These are phyloP conservation scores for Pristionchus maxplancki DNA, from an alignment of 2,888 invertebrate species.

Conservation along the genomic window DNA sequence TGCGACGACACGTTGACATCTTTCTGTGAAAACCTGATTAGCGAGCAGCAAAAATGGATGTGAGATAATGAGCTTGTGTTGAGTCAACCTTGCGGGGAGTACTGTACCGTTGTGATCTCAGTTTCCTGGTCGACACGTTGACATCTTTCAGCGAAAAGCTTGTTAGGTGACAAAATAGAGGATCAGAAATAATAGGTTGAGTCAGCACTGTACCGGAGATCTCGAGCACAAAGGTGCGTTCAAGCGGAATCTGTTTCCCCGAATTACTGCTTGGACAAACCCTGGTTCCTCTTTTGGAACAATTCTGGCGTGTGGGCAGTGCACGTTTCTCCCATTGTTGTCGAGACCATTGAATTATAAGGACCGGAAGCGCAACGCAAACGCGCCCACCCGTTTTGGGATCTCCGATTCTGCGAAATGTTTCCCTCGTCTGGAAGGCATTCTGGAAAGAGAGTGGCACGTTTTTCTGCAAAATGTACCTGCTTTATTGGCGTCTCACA, in stretches of 20 bases:
- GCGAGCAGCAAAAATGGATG: neutral
- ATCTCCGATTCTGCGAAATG: neutral
- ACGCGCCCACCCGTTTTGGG: neutral
- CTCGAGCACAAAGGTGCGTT: neutral
- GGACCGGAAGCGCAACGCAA: neutral
- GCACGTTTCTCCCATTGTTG: conserved; percentile 1
- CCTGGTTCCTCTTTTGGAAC: neutral
- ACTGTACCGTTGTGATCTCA: neutral
- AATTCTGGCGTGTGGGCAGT: neutral
- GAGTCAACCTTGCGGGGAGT: neutral
- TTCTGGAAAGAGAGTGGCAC: no score
- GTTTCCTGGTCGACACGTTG: neutral
- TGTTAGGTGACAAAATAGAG: no score
- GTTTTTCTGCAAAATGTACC: no score
- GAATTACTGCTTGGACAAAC: neutral
- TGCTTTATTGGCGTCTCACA: no score
- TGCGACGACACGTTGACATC: neutral
- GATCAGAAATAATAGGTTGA: no score
- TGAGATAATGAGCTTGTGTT: neutral
- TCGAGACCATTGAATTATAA: conserved; percentile 4
- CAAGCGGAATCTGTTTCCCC: neutral
- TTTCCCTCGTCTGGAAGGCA: neutral
- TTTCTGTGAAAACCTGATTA: neutral
- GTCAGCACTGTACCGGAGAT: no score
- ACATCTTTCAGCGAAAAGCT: no score